Evolutionary conservation across 2,113 vertebrate species (phyloP), one percentile per base, ranked within the genome.

Genomic region (Pholis gunnellus): DNA sequence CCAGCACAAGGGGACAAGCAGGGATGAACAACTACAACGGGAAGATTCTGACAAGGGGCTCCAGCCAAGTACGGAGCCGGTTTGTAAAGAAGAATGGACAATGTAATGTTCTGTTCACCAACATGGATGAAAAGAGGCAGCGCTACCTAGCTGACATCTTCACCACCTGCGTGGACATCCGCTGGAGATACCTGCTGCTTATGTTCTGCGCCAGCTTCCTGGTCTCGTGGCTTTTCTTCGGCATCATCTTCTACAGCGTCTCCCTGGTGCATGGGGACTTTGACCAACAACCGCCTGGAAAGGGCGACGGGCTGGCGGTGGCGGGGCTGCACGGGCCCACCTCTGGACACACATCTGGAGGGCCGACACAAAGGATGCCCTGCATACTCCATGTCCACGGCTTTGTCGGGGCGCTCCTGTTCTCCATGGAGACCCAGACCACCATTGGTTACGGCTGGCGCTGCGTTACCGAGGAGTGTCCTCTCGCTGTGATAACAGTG

Each of bases 31-130:
- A 95, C 89, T 96, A 95, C 91, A 96, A 96, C 72, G 96, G 96
- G 46, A 97, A 96, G 90, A 93, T 96, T 82, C 93, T 95, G 8
- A 91, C 96, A 0, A 90, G 94, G 75, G 95, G 96, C 82, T 95
- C 95, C 79, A 91, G 93, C 90, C 98, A 97, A 79, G 93, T 96
- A 38, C 95, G 97, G 83, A 99, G 97, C 91, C 97, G 98, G n/a
- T 99, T 99, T 2, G 98, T 99, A 20, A 99, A 97, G 95, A 99
- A 99, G 93, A 99, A 97, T 3, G 98, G 98, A 71, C 98, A 99
- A 52, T 99, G 98, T 89, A 99, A 99, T 0, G 97, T 99, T 9
- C 93, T 97, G 60, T 99, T 98, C 84, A 96, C 96, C 90, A 99
- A 99, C 94, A 95, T 99, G 93, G 97, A 97, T 79, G 97, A 99